Evolutionary conservation across 1,140 invertebrate species (phyloP).

Genomic region (Delia radicum): DNA sequence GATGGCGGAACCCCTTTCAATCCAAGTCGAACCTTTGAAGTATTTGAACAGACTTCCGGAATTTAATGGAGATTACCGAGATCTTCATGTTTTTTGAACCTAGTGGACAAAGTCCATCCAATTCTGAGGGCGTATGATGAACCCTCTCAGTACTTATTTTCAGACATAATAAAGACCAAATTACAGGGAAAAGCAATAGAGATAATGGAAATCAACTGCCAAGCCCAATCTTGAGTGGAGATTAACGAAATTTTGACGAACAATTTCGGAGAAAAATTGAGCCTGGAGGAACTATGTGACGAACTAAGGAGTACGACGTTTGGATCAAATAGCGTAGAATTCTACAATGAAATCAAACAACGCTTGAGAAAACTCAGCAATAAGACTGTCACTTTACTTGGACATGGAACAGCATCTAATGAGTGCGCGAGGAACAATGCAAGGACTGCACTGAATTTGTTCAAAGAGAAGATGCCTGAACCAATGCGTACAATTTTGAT

Average conservation of each 20-base stretch:
- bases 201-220: constrained; percentile 20
- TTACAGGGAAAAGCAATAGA: constrained; percentile 18
- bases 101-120: constrained; percentile 9
- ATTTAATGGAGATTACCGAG: not conserved
- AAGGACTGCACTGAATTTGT: not conserved
- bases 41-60: constrained; percentile 14
- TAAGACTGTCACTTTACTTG: not conserved
- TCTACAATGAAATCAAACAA: not conserved
- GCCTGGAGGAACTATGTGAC: constrained; percentile 13
- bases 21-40: constrained; percentile 22
- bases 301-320: not conserved
- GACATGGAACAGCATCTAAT: not conserved
- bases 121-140: not conserved
- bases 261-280: constrained; percentile 11
- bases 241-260: constrained; percentile 11
- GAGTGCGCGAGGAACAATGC: not conserved
- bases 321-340: not conserved
- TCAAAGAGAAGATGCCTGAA: not conserved
- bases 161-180: constrained; percentile 17
- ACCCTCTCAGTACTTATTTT: not conserved
- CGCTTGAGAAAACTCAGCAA: not conserved
- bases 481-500: not conserved
- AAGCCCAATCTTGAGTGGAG: not conserved
- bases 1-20: too few relatives aligned
- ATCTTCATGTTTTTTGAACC: constrained; percentile 6